A percentile compares a stretch with the other conserved stretches of the same genome.
Evolutionary conservation across 2,888 invertebrate genomes (phyloP).

Genomic region (Theodoxus fluviatilis): DNA sequence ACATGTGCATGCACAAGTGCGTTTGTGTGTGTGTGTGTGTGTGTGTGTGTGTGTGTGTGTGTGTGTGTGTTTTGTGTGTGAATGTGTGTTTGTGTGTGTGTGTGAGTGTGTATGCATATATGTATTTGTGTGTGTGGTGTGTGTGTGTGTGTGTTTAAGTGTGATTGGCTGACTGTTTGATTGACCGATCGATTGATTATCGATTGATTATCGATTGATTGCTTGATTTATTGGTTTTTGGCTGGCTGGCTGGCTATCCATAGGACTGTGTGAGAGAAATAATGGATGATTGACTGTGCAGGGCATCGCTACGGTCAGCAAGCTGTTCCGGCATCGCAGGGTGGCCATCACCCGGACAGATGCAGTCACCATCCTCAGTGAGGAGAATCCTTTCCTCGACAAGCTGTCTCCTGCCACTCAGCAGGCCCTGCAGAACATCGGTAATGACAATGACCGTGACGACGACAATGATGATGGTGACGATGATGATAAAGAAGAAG

Average conservation of each 20-base stretch:
- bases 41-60: too few species aligned
- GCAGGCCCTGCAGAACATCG: constrained; percentile 74
- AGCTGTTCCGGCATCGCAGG: constrained; percentile 68
- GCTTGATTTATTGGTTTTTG: background rate
- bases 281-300: constrained; percentile 35
- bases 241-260: too few species aligned
- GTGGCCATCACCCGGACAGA: constrained; percentile 78
- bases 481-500: too few species aligned
- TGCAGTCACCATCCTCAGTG: constrained; percentile 78
- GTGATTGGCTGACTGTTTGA: background rate
- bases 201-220: background rate
- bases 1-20: too few species aligned
- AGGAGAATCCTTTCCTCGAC: constrained; percentile 81
- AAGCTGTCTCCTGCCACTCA: constrained; percentile 75
- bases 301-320: constrained; percentile 42
- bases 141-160: background rate
- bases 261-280: too few species aligned
- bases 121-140: background rate
- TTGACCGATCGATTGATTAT: background rate
- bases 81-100: too few species aligned
- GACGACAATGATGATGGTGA: too few species aligned
- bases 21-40: too few species aligned
- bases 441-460: too few species aligned
- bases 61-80: too few species aligned
- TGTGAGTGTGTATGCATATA: too few species aligned